These are phyloP conservation scores for Eubasilissa splendida DNA, from an alignment of 2,888 invertebrate species.

Conservation along the genomic window DNA sequence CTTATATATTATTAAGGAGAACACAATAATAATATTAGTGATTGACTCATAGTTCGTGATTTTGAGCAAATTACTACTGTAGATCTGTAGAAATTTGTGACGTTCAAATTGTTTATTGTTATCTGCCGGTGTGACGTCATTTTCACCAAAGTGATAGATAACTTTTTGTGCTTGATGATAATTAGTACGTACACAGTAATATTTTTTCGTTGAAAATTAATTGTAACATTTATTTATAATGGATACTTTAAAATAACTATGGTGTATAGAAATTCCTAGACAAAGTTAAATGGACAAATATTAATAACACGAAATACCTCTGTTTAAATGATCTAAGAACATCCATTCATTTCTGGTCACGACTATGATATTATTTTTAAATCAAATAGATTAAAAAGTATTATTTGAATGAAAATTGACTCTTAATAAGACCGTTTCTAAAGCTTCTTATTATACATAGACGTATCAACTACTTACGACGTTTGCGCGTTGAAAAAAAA, in stretches of 20 bases:
- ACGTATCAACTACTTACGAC: background rate
- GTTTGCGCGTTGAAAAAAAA: background rate
- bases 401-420: background rate
- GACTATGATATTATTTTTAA: slow-evolving; percentile 38
- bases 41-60: no score
- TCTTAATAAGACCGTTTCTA: slow-evolving; percentile 1
- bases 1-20: no score
- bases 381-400: slow-evolving; percentile 15
- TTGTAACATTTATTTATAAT: background rate
- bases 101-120: no score
- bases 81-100: no score
- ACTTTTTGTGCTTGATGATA: no score
- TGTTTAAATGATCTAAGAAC: background rate
- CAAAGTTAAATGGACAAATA: slow-evolving; percentile 23
- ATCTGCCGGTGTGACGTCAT: no score
- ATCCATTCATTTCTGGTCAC: slow-evolving; percentile 32
- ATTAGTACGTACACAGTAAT: no score
- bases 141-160: no score
- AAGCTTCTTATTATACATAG: background rate
- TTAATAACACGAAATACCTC: background rate
- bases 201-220: no score
- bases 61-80: no score
- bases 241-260: background rate
- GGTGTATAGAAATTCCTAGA: background rate
- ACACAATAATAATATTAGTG: no score